A percentile compares a stretch with the other conserved stretches of the same genome.
phyloP scores from a whole-genome alignment of 92 coral and sea anemone genomes.

The Micromussa lordhowensis region DNA sequence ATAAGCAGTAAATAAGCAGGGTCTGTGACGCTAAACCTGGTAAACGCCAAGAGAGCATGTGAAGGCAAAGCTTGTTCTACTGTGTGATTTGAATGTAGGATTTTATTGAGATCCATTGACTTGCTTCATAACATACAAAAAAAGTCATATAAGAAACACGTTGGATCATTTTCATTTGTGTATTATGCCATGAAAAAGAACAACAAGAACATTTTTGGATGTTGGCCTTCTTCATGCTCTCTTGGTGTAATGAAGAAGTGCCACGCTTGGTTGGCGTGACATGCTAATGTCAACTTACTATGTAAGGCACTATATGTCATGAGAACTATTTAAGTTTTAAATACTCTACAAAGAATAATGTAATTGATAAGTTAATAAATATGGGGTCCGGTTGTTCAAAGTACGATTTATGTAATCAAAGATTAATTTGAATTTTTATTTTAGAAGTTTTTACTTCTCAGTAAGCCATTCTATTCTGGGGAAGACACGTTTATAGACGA shows the following conservation, averaged over 20 bases:
- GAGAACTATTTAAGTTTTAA: background rate
- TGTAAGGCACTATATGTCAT: background rate
- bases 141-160: background rate
- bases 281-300: background rate
- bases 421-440: too few relatives aligned
- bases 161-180: background rate
- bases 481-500: too few relatives aligned
- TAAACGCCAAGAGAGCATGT: background rate
- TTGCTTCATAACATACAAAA: background rate
- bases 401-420: too few relatives aligned
- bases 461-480: too few relatives aligned
- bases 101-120: background rate
- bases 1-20: background rate
- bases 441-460: too few relatives aligned
- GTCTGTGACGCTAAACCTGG: background rate
- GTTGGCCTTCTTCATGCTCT: slow-evolving; percentile 1
- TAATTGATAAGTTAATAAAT: background rate
- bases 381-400: background rate
- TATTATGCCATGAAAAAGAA: background rate
- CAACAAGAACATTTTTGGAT: background rate
- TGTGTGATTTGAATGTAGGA: background rate
- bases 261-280: background rate
- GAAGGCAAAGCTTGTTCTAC: background rate
- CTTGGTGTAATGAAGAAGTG: background rate
- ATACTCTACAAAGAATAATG: background rate